Evolutionary conservation across 2,113 vertebrate genomes (phyloP), one percentile per base, ranked within the genome.

Genomic region (Chaetodon auriga): DNA sequence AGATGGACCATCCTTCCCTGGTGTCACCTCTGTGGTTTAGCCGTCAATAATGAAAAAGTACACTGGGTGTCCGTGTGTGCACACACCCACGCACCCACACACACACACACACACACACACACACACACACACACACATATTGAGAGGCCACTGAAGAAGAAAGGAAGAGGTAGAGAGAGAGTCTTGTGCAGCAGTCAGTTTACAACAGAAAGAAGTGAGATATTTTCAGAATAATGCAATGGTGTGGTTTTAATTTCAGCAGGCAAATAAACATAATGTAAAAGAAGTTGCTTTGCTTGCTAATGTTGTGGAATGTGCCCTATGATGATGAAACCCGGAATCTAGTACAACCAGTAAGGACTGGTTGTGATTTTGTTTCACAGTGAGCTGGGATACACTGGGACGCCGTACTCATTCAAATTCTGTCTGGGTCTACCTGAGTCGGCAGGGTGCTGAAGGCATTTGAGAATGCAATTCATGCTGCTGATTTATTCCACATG

Each of bases 401-500:
- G 85, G 77, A 77, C 15, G 30, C 57, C 46, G 15, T 1, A 38
- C 80, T 90, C 80, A 92, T 93, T 93, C 85, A 78, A 62, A 93
- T 92, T 92, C 90, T 13, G 82, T 71, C 73, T 46, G 5, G 78
- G 80, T 92, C 81, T 68, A 90, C 91, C 87, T 91, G 82, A 88
- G 84, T 87, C 80, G 36, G 84, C 61, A 58, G 88, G 92, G 83
- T 76, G 87, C 92, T 90, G 80, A 86, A 89, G 87, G 91, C 91
- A 80, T 87, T 80, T 85, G 74, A 93, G 79, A 86, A 78, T 73
- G 60, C 74, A 90, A 92, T 89, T 88, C 82, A 87, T 83, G 88
- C 85, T 77, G 75, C 85, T 87, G 81, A 93, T 94, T 86, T 91
- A 92, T 91, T 93, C 89, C 87, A 89, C 89, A 92, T 89, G 89